phyloP scores from a whole-genome alignment of 2,113 vertebrate genomes.

The Tragelaphus buxtoni region DNA sequence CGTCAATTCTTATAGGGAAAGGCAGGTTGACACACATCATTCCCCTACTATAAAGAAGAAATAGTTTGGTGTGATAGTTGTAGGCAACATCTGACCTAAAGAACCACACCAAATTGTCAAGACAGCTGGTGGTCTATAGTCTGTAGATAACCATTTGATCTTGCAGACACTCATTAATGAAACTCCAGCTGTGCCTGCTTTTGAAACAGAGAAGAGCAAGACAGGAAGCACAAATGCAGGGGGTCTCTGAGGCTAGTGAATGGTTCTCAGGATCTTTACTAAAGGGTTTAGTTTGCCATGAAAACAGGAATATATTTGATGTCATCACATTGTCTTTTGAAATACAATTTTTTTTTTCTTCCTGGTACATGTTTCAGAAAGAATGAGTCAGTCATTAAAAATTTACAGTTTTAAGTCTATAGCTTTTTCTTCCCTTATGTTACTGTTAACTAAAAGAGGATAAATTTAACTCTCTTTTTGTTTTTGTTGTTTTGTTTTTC shows the following conservation, averaged over 20 bases:
- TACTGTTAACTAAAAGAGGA: conserved; percentile 11
- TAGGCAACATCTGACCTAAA: neutral
- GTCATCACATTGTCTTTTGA: neutral
- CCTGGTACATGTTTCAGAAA: conserved; percentile 31
- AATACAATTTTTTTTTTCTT: neutral
- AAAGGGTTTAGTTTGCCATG: neutral
- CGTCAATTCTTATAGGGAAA: neutral
- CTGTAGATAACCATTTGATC: neutral
- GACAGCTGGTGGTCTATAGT: neutral
- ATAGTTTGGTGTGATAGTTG: neutral
- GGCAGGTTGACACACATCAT: neutral
- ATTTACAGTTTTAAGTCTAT: neutral
- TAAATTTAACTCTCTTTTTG: conserved; percentile 6
- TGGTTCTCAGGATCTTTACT: neutral
- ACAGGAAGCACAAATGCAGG: neutral
- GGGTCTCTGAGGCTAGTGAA: neutral
- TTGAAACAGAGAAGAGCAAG: neutral
- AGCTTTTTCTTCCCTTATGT: conserved; percentile 13
- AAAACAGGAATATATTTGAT: neutral
- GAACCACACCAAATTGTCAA: neutral
- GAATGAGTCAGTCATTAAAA: neutral
- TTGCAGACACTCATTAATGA: neutral
- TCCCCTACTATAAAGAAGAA: neutral
- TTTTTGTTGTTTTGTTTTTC: conserved; percentile 5
- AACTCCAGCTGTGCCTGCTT: neutral